Evolutionary conservation across 2,888 invertebrate species (phyloP).

Genomic region (Priocnemis perturbator): DNA sequence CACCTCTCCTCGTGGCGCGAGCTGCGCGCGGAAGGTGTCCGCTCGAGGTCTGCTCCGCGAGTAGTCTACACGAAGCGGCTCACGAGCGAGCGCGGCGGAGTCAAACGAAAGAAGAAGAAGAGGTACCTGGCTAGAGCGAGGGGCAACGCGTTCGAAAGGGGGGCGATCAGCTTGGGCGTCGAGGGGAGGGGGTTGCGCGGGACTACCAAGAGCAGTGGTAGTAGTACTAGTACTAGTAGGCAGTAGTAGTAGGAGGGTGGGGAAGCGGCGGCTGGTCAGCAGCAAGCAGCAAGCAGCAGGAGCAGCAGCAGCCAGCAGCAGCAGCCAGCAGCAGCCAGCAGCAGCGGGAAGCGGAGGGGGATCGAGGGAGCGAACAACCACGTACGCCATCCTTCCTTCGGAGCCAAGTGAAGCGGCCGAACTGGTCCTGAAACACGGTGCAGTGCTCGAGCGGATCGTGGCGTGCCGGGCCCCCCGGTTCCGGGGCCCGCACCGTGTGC

Average conservation of each 20-base stretch:
- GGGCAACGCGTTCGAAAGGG: conserved; percentile 40
- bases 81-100: too few relatives aligned
- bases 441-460: conserved; percentile 55
- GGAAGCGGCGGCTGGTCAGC: conserved; percentile 32
- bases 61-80: background rate
- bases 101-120: conserved; percentile 3
- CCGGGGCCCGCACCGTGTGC: conserved; percentile 62
- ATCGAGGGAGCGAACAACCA: conserved; percentile 51
- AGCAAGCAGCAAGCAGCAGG: conserved; percentile 16
- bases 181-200: conserved; percentile 36
- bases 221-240: conserved; percentile 15
- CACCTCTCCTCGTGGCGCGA: too few relatives aligned
- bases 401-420: conserved; percentile 65
- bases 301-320: conserved; percentile 11
- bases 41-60: background rate
- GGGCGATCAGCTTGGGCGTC: conserved; percentile 35
- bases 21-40: too few relatives aligned
- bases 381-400: conserved; percentile 62
- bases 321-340: conserved; percentile 12
- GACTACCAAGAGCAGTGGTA: too few relatives aligned
- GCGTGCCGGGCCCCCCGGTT: conserved; percentile 61
- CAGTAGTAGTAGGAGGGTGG: conserved; percentile 30
- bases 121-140: conserved; percentile 26
- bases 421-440: conserved; percentile 65
- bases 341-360: conserved; percentile 41